phyloP scores from a whole-genome alignment of 2,888 invertebrate genomes.

The Erannis defoliaria region DNA sequence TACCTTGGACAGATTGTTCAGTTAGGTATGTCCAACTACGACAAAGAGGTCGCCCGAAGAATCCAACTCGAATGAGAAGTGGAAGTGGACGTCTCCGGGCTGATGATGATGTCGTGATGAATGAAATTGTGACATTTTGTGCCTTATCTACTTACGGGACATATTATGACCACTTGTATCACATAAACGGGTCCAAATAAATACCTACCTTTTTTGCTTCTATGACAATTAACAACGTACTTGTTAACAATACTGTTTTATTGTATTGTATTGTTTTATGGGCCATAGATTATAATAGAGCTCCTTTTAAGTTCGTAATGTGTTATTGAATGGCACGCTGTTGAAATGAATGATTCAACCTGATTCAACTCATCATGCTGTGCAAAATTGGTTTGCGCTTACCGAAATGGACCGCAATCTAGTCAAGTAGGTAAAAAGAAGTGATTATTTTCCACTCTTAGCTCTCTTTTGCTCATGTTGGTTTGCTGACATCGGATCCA shows the following conservation, averaged over 20 bases:
- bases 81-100: too few relatives aligned
- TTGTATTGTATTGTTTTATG: conserved; percentile 7
- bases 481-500: too few relatives aligned
- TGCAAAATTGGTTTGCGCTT: too few relatives aligned
- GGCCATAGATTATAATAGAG: not conserved
- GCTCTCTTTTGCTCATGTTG: too few relatives aligned
- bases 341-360: not conserved
- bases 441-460: too few relatives aligned
- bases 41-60: too few relatives aligned
- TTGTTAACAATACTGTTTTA: conserved; percentile 12
- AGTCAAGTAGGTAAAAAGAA: too few relatives aligned
- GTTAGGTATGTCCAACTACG: too few relatives aligned
- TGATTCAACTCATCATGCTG: not conserved
- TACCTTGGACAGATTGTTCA: too few relatives aligned
- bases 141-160: conserved; percentile 3
- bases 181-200: conserved; percentile 4
- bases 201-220: not conserved
- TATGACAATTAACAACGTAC: not conserved
- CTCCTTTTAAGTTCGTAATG: conserved; percentile 6
- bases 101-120: too few relatives aligned
- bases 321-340: not conserved
- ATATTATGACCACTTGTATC: not conserved
- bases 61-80: too few relatives aligned
- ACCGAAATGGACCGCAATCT: too few relatives aligned
- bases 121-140: not conserved